Conservation (phyloP, 2,113 vertebrate genomes). For the Calidris pugnax region DNA sequence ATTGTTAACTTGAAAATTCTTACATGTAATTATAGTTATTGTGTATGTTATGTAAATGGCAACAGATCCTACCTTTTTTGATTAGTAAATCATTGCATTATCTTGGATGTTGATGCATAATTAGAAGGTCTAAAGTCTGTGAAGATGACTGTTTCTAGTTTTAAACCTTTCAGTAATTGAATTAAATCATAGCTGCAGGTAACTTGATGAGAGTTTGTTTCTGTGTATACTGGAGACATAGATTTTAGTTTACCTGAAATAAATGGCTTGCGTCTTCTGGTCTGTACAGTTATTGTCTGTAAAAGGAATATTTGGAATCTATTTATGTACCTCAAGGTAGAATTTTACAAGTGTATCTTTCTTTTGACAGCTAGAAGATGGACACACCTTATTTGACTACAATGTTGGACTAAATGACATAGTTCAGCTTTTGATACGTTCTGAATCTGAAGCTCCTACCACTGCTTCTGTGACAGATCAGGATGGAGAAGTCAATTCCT, state of each 20-base stretch:
- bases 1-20: not conserved
- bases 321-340: not conserved
- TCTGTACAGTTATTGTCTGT: not conserved
- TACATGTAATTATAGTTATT: not conserved
- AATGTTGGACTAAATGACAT: conserved; percentile 98
- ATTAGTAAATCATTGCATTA: not conserved
- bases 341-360: conserved; percentile 13
- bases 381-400: conserved; percentile 97
- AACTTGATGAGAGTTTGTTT: not conserved
- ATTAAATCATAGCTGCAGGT: not conserved
- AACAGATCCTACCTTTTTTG: not conserved
- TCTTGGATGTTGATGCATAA: not conserved
- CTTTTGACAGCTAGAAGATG: conserved; percentile 91
- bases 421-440: conserved; percentile 94
- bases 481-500: conserved; percentile 75
- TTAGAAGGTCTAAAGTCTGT: not conserved
- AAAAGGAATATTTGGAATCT: not conserved
- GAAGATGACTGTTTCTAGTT: not conserved
- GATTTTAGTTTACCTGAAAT: not conserved
- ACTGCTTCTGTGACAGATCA: conserved; percentile 78
- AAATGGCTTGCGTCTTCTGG: not conserved
- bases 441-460: conserved; percentile 85
- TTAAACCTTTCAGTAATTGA: not conserved
- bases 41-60: not conserved
- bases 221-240: not conserved